Percentiles rank a stretch among this genome's conserved stretches.
Evolutionary conservation across 64 coral and sea anemone genomes (phyloP).

Genomic region (Cladopsammia gracilis): DNA sequence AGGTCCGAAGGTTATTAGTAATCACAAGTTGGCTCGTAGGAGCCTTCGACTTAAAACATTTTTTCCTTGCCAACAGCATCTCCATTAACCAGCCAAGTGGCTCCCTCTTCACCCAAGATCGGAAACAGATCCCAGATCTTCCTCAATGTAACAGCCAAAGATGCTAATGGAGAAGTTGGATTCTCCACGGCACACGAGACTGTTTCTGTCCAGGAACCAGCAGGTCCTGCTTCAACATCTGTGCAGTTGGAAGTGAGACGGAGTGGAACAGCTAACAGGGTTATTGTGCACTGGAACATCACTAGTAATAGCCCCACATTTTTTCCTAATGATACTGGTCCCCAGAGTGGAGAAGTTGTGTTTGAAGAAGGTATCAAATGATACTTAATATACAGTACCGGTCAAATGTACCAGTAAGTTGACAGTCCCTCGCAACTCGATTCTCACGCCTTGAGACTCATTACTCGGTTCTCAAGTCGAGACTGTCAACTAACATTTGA

Average conservation of each 20-base stretch:
- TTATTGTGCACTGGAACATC: slow-evolving; percentile 76
- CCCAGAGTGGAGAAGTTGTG: slow-evolving; percentile 59
- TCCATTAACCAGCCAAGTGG: slow-evolving; percentile 10
- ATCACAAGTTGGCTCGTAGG: no score
- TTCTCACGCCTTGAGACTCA: no score
- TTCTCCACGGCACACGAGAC: slow-evolving; percentile 65
- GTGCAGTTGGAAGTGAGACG: slow-evolving; percentile 68
- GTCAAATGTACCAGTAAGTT: no score
- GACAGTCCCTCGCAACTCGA: no score
- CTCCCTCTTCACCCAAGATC: slow-evolving; percentile 77
- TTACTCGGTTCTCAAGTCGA: no score
- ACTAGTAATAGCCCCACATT: slow-evolving; percentile 45
- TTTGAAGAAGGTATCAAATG: slow-evolving; percentile 81
- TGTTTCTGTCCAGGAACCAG: slow-evolving; percentile 75
- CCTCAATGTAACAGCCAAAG: slow-evolving; percentile 76
- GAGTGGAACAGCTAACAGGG: slow-evolving; percentile 82
- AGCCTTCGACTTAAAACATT: no score
- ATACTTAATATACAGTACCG: no score
- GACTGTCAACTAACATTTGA: no score
- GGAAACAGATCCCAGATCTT: slow-evolving; percentile 43
- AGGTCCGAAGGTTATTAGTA: no score
- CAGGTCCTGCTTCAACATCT: slow-evolving; percentile 9
- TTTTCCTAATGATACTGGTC: slow-evolving; percentile 70
- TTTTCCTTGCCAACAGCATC: background rate
- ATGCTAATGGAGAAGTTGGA: slow-evolving; percentile 93